Percentiles rank a stretch among this genome's conserved stretches.
phyloP scores from a whole-genome alignment of 2,113 vertebrate species.

The Festucalex cinctus region DNA sequence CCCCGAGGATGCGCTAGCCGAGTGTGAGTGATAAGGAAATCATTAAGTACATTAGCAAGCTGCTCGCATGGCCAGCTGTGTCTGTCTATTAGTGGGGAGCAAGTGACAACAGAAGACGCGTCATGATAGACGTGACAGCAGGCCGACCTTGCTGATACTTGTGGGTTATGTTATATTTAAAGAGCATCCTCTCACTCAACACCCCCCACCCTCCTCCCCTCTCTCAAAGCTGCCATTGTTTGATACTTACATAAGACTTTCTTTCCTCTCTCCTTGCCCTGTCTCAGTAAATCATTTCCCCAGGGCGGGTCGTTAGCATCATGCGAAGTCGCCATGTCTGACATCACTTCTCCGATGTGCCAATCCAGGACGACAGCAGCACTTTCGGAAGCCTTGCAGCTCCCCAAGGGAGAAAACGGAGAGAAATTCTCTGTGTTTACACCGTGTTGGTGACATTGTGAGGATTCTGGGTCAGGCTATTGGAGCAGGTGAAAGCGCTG shows the following conservation, averaged over 20 bases:
- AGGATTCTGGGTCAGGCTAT: conserved; percentile 10
- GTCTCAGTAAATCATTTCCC: conserved; percentile 61
- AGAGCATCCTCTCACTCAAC: conserved; percentile 13
- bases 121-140: conserved; percentile 21
- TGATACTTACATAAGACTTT: conserved; percentile 59
- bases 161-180: conserved; percentile 41
- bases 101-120: conserved; percentile 12
- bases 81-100: conserved; percentile 3
- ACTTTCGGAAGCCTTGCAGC: conserved; percentile 32
- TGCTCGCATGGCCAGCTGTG: conserved; percentile 11
- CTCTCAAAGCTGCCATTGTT: conserved; percentile 25
- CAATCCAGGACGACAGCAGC: conserved; percentile 47
- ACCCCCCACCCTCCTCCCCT: conserved; percentile 1
- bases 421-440: conserved; percentile 24
- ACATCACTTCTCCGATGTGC: conserved; percentile 38
- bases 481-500: conserved; percentile 42
- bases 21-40: conserved; percentile 14
- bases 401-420: not conserved
- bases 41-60: conserved; percentile 18
- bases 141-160: conserved; percentile 30
- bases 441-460: conserved; percentile 30
- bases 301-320: conserved; percentile 59
- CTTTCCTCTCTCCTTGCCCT: conserved; percentile 33
- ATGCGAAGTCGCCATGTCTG: conserved; percentile 48
- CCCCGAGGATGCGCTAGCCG: conserved; percentile 5